Evolutionary conservation across 2,113 vertebrate species (phyloP).

Genomic region (Natator depressus): DNA sequence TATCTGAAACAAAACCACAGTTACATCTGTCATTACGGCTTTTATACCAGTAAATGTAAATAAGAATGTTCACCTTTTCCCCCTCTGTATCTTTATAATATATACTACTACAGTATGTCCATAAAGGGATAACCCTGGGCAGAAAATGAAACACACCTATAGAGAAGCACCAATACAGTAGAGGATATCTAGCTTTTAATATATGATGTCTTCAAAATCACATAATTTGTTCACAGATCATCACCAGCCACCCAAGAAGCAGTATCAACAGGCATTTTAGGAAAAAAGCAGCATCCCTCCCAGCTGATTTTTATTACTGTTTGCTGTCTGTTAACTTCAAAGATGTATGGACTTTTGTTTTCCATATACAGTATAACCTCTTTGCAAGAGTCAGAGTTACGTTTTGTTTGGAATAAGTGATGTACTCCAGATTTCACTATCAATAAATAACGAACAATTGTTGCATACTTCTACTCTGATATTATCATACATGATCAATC

Average conservation of each 20-base stretch:
- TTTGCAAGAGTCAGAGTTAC: neutral
- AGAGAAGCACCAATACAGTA: neutral
- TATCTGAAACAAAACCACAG: neutral
- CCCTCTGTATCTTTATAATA: neutral
- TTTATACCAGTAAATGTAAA: neutral
- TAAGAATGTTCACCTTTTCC: neutral
- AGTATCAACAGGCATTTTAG: neutral
- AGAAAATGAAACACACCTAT: neutral
- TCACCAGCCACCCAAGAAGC: neutral
- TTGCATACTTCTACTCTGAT: conserved; percentile 9
- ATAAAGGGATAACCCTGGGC: neutral
- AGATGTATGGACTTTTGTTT: neutral
- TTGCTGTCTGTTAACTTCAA: neutral
- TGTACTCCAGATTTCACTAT: conserved; percentile 5
- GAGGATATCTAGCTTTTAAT: neutral
- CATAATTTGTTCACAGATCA: neutral
- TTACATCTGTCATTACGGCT: neutral
- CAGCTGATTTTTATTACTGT: neutral
- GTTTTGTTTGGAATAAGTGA: conserved; percentile 2
- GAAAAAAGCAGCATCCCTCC: neutral
- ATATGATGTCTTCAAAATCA: neutral
- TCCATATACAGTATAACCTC: neutral
- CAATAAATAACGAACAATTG: neutral
- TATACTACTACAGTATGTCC: neutral
- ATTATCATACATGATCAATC: neutral